Evolutionary conservation across 2,797 vertebrate genomes (phyloP).

Genomic region (Heteromormyrus szaboi): DNA sequence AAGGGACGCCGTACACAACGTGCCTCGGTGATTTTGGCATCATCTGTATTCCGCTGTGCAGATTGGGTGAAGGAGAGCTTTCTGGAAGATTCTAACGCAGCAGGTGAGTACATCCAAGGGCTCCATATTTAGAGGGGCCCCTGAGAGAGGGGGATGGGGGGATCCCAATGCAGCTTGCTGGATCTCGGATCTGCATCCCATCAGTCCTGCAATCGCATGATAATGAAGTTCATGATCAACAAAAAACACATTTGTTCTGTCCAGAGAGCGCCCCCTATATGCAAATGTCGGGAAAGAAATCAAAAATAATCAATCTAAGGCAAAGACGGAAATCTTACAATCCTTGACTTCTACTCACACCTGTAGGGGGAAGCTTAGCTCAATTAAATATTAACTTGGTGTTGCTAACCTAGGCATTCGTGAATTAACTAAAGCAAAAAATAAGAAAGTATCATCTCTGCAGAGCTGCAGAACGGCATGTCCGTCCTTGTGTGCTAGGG

Average conservation of each 20-base stretch:
- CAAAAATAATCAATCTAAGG: background rate
- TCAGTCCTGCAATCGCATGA: background rate
- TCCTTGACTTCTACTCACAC: background rate
- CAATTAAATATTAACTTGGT: background rate
- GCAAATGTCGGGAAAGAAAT: background rate
- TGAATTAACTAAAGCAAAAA: background rate
- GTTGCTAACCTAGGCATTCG: background rate
- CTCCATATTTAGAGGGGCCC: background rate
- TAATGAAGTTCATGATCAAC: background rate
- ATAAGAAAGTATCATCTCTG: background rate
- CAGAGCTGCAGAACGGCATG: background rate
- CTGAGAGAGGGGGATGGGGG: background rate
- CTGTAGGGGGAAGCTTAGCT: background rate
- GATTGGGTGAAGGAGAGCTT: background rate
- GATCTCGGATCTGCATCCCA: background rate
- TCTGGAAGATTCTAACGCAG: background rate
- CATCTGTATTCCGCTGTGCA: background rate
- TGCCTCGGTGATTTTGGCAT: background rate
- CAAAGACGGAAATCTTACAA: background rate
- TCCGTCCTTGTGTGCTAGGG: background rate
- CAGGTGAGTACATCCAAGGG: background rate
- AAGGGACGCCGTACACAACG: background rate
- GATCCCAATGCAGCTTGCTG: background rate
- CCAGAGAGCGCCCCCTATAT: background rate
- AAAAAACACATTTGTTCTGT: background rate